phyloP scores from a whole-genome alignment of 2,888 invertebrate species.

The Caenorhabditis zanzibari region DNA sequence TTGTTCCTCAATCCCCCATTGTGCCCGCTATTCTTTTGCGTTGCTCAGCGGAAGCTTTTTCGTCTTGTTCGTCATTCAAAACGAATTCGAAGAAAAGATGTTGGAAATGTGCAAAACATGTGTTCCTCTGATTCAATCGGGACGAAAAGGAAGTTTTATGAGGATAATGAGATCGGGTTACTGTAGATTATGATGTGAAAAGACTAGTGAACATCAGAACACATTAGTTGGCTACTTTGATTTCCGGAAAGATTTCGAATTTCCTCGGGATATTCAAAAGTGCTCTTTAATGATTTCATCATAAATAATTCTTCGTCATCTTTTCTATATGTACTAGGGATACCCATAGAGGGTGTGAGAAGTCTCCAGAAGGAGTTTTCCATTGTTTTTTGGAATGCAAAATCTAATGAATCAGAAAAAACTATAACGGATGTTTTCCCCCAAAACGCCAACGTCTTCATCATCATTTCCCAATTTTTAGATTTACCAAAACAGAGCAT shows the following conservation, averaged over 20 bases:
- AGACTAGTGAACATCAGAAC: conserved; percentile 1
- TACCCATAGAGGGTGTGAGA: background rate
- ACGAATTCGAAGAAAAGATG: conserved; percentile 6
- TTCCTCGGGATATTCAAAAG: background rate
- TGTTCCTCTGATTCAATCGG: background rate
- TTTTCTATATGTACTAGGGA: background rate
- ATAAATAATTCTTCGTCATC: background rate
- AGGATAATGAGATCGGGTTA: background rate
- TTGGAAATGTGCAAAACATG: conserved; percentile 16
- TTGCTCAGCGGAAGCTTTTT: conserved; percentile 30
- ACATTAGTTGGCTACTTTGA: background rate
- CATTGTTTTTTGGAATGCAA: background rate
- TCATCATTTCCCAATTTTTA: background rate
- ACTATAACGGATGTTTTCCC: background rate
- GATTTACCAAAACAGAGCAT: background rate
- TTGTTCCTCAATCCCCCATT: background rate
- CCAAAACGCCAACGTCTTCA: background rate
- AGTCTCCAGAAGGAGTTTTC: too few relatives aligned
- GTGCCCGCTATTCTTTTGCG: background rate
- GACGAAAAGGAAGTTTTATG: conserved; percentile 3
- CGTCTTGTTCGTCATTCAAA: background rate
- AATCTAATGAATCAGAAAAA: background rate
- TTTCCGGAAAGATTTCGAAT: background rate
- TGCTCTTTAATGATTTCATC: conserved; percentile 10
- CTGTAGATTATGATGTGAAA: background rate